Evolutionary conservation across 2,797 vertebrate genomes (phyloP).

Genomic region (Pangasius macronema): DNA sequence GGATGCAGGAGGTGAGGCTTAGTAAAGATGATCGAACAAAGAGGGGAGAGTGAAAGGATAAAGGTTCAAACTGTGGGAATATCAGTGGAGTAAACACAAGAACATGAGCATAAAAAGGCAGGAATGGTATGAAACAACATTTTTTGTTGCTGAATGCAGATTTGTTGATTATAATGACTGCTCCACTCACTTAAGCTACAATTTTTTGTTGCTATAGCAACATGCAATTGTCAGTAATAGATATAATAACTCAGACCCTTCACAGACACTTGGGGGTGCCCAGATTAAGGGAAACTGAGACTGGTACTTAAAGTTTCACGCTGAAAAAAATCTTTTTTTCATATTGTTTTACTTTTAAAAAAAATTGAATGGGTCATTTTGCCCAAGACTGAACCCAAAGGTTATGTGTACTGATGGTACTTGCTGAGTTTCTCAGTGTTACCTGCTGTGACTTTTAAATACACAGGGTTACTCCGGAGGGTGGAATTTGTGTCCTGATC

Average conservation of each 20-base stretch:
- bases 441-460: conserved; percentile 23
- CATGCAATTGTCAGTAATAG: not conserved
- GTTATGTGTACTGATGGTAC: not conserved
- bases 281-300: not conserved
- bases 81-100: not conserved
- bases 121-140: not conserved
- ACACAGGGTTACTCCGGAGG: not conserved
- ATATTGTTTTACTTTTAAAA: not conserved
- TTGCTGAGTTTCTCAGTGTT: not conserved
- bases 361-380: not conserved
- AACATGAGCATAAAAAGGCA: not conserved
- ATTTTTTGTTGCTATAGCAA: not conserved
- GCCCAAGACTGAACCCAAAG: not conserved
- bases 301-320: not conserved
- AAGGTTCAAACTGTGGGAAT: not conserved
- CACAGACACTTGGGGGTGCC: not conserved
- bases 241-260: not conserved
- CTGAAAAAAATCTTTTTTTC: not conserved
- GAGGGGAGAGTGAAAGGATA: not conserved
- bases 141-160: not conserved
- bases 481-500: not conserved
- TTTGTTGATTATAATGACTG: not conserved
- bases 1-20: conserved; percentile 54
- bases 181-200: too few species aligned
- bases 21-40: conserved; percentile 11